Percentiles rank a stretch among this genome's conserved stretches.
These are phyloP conservation scores for Agriopis leucophaearia DNA, from an alignment of 2,888 invertebrate species.

Conservation along the genomic window DNA sequence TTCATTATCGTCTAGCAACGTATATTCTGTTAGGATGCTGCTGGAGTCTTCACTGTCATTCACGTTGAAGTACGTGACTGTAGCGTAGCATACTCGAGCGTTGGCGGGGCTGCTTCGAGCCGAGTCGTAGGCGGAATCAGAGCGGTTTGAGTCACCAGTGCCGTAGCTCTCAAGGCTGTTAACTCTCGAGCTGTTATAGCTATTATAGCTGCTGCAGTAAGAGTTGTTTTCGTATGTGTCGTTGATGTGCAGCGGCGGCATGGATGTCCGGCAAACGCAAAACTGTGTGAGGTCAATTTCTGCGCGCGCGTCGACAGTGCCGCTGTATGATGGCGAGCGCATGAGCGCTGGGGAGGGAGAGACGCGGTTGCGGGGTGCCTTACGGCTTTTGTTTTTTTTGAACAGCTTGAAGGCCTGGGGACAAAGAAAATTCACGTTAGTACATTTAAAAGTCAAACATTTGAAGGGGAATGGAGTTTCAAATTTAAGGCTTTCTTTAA, in stretches of 20 bases:
- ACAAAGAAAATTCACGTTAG: constrained; percentile 45
- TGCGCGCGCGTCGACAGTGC: constrained; percentile 76
- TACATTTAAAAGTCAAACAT: neutral
- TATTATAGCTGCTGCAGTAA: constrained; percentile 71
- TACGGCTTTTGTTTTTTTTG: constrained; percentile 72
- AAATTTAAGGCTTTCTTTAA: no score
- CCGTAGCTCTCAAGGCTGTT: constrained; percentile 68
- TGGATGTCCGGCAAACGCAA: constrained; percentile 74
- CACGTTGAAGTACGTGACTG: constrained; percentile 79
- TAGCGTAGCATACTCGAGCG: constrained; percentile 72
- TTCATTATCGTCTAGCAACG: constrained; percentile 73
- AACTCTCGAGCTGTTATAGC: constrained; percentile 70
- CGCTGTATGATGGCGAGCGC: constrained; percentile 75
- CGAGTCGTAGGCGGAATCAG: constrained; percentile 81
- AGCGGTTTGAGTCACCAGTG: constrained; percentile 65
- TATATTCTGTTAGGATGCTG: constrained; percentile 80
- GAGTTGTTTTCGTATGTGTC: constrained; percentile 69
- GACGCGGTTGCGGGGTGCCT: constrained; percentile 71
- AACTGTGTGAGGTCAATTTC: constrained; percentile 77
- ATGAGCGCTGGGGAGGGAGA: constrained; percentile 76
- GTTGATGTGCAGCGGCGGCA: constrained; percentile 63
- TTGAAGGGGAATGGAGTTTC: neutral
- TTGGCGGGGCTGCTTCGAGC: constrained; percentile 72
- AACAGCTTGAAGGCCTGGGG: constrained; percentile 81
- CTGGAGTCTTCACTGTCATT: constrained; percentile 80